A percentile compares a stretch with the other conserved stretches of the same genome.
phyloP scores from a whole-genome alignment of 2,113 vertebrate species.

The Nothoprocta perdicaria region DNA sequence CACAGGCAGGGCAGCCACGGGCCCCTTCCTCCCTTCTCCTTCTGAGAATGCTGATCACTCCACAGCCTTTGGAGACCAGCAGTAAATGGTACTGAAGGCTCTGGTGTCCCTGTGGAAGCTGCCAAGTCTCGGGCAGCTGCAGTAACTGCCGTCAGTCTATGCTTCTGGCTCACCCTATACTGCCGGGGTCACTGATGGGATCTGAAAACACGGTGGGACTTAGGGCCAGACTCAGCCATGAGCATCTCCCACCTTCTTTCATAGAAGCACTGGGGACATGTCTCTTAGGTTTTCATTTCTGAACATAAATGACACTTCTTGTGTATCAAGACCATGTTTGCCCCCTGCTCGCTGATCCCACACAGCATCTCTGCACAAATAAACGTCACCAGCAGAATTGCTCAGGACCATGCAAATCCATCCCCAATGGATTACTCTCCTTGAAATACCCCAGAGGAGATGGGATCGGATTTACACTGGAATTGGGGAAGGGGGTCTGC shows the following conservation, averaged over 20 bases:
- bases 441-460: not conserved
- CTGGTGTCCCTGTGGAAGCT: not conserved
- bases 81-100: not conserved
- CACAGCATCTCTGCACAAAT: not conserved
- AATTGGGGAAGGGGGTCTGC: not conserved
- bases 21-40: not conserved
- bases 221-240: not conserved
- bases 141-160: not conserved
- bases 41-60: not conserved
- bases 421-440: not conserved
- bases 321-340: not conserved
- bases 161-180: not conserved
- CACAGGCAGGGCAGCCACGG: too few relatives aligned
- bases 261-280: not conserved
- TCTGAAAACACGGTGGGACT: constrained; percentile 3
- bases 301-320: not conserved
- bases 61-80: constrained; percentile 3
- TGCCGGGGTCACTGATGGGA: not conserved
- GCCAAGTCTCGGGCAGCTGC: not conserved
- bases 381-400: not conserved
- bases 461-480: not conserved
- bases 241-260: not conserved
- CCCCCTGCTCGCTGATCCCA: not conserved
- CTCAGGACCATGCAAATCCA: not conserved
- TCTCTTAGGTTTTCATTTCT: not conserved